Conservation (phyloP, 37 sponge, comb jelly and placozoan species). For the Aplysina aerophoba region DNA sequence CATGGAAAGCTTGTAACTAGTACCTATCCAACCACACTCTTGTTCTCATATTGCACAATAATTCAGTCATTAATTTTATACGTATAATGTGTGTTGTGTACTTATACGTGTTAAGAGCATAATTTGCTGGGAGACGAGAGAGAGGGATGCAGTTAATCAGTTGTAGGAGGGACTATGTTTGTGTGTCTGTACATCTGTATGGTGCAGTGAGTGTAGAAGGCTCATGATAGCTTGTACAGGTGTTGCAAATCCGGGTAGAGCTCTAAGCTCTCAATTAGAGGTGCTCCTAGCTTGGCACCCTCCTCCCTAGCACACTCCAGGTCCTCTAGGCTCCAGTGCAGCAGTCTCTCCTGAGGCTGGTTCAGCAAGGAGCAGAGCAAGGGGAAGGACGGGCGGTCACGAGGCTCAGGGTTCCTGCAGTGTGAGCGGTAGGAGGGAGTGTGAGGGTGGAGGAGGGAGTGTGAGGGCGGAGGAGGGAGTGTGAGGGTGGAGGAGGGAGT, state of each 20-base stretch:
- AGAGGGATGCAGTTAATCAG: too few relatives aligned
- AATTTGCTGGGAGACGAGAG: too few relatives aligned
- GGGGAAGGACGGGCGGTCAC: background rate
- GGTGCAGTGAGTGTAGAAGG: background rate
- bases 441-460: background rate
- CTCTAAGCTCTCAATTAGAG: slow-evolving; percentile 28
- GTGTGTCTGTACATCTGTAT: background rate
- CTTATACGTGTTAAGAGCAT: too few relatives aligned
- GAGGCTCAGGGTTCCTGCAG: slow-evolving; percentile 23
- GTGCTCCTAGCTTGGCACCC: background rate
- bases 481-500: slow-evolving; percentile 56
- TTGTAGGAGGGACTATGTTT: too few relatives aligned
- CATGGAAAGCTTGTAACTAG: too few relatives aligned
- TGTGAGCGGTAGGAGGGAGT: background rate
- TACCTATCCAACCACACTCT: too few relatives aligned
- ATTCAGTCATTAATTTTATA: too few relatives aligned
- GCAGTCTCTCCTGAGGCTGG: background rate
- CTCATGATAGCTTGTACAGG: background rate
- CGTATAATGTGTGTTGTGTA: too few relatives aligned
- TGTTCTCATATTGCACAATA: too few relatives aligned
- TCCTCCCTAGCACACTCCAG: background rate
- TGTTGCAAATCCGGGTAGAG: slow-evolving; percentile 3
- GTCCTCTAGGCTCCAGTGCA: background rate
- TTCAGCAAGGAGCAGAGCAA: background rate
- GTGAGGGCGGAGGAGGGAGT: background rate